Percentiles rank a stretch among this genome's conserved stretches.
phyloP scores from a whole-genome alignment of 2,888 invertebrate species.

The Drosophila robusta region DNA sequence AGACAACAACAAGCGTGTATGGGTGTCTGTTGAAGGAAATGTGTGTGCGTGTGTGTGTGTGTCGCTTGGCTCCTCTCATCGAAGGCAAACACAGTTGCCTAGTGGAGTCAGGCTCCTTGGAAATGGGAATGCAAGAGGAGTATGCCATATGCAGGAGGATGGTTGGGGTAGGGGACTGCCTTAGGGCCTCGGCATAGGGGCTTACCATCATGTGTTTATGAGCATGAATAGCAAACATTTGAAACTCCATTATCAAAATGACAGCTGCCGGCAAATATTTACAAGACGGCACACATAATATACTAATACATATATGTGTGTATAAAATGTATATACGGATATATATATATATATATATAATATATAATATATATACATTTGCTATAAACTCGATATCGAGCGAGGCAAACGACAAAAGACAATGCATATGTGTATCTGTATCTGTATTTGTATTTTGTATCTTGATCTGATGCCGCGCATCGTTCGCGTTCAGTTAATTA shows the following conservation, averaged over 20 bases:
- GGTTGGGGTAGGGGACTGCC: background rate
- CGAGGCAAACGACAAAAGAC: slow-evolving; percentile 34
- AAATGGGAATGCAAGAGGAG: background rate
- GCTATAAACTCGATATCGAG: slow-evolving; percentile 36
- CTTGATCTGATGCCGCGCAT: slow-evolving; percentile 27
- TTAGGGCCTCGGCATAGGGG: slow-evolving; percentile 13
- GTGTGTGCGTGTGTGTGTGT: background rate
- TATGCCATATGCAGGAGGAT: background rate
- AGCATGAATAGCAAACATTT: slow-evolving; percentile 61
- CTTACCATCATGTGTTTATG: slow-evolving; percentile 58
- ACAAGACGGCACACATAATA: slow-evolving; percentile 45
- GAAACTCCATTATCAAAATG: slow-evolving; percentile 71
- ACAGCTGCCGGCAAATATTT: slow-evolving; percentile 69
- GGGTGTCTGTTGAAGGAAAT: background rate
- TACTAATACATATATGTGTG: slow-evolving; percentile 13
- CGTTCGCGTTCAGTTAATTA: slow-evolving; percentile 55
- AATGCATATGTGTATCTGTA: slow-evolving; percentile 30
- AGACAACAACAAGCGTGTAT: slow-evolving; percentile 17
- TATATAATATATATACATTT: slow-evolving; percentile 1
- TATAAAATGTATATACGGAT: slow-evolving; percentile 9
- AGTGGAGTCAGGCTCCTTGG: slow-evolving; percentile 5
- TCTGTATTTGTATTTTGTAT: slow-evolving; percentile 40
- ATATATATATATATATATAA: slow-evolving; percentile 10
- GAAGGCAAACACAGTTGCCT: slow-evolving; percentile 41
- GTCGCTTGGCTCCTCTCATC: slow-evolving; percentile 26